phyloP scores from a whole-genome alignment of 1,140 invertebrate species.

The Spodoptera litura region DNA sequence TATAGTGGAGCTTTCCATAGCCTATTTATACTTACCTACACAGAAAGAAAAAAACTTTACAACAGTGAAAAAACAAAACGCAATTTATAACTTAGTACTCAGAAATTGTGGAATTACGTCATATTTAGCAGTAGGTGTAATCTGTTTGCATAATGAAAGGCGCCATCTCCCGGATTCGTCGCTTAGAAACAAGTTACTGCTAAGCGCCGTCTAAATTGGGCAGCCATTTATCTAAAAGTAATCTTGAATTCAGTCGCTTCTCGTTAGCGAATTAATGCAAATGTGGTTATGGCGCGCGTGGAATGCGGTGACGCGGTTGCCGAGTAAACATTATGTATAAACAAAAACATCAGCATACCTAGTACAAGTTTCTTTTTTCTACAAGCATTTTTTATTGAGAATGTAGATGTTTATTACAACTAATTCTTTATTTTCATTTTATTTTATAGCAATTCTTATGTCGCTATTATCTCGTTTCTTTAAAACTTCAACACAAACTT shows the following conservation, averaged over 20 bases:
- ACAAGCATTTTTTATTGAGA: conserved; percentile 17
- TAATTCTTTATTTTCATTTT: too few species aligned
- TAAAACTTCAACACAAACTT: too few species aligned
- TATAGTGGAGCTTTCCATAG: too few species aligned
- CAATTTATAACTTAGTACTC: too few species aligned
- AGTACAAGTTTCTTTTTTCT: conserved; percentile 46
- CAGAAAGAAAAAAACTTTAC: too few species aligned
- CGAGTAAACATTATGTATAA: conserved; percentile 64
- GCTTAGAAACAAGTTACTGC: conserved; percentile 64
- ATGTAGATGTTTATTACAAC: too few species aligned
- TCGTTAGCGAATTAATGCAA: conserved; percentile 78
- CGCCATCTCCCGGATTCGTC: conserved; percentile 70
- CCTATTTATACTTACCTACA: too few species aligned
- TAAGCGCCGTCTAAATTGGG: conserved; percentile 72
- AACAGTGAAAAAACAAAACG: too few species aligned
- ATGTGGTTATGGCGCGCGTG: conserved; percentile 60
- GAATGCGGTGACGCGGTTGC: conserved; percentile 66
- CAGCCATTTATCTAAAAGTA: conserved; percentile 67
- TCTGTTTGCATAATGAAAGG: conserved; percentile 40
- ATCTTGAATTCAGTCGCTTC: conserved; percentile 68
- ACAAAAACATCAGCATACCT: conserved; percentile 56
- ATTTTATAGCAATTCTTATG: too few species aligned
- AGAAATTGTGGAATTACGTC: conserved; percentile 17
- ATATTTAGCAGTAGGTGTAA: conserved; percentile 22
- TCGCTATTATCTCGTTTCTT: too few species aligned